These are phyloP conservation scores for Mesorhabditis spiculigera DNA, from an alignment of 2,888 invertebrate species.

Conservation along the genomic window DNA sequence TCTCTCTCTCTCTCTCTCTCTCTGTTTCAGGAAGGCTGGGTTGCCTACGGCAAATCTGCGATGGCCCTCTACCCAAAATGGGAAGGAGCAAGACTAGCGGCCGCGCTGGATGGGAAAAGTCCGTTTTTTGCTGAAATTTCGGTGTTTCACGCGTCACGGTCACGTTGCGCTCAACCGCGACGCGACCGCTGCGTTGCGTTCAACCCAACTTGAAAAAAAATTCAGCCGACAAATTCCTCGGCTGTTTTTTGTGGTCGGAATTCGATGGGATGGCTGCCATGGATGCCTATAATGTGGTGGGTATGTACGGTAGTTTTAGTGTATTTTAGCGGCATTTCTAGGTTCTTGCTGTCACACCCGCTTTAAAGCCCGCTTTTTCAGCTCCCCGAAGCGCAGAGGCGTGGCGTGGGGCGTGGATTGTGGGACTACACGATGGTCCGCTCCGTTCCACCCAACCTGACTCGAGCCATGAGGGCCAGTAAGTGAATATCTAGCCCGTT, in stretches of 20 bases:
- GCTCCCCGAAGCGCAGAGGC: not conserved
- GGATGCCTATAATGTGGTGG: not conserved
- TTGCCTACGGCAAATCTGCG: not conserved
- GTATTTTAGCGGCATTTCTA: not conserved
- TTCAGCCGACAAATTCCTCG: not conserved
- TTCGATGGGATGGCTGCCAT: not conserved
- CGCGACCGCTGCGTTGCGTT: too few relatives aligned
- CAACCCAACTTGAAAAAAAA: not conserved
- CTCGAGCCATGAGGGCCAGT: not conserved
- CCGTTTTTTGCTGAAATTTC: not conserved
- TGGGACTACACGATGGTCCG: conserved; percentile 4
- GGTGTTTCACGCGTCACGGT: too few relatives aligned
- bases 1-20: not conserved
- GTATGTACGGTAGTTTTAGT: not conserved
- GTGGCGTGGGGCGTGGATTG: not conserved
- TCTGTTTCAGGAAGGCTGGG: not conserved
- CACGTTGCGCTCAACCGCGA: too few relatives aligned
- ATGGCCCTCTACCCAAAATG: not conserved
- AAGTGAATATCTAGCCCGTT: not conserved
- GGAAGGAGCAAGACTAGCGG: not conserved
- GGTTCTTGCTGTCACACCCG: too few relatives aligned
- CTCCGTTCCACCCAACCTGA: not conserved
- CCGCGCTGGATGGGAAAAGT: not conserved
- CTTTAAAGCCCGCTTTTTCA: not conserved
- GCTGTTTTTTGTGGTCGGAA: not conserved